Evolutionary conservation across 2,888 invertebrate species (phyloP).

Genomic region (Conus canariensis): DNA sequence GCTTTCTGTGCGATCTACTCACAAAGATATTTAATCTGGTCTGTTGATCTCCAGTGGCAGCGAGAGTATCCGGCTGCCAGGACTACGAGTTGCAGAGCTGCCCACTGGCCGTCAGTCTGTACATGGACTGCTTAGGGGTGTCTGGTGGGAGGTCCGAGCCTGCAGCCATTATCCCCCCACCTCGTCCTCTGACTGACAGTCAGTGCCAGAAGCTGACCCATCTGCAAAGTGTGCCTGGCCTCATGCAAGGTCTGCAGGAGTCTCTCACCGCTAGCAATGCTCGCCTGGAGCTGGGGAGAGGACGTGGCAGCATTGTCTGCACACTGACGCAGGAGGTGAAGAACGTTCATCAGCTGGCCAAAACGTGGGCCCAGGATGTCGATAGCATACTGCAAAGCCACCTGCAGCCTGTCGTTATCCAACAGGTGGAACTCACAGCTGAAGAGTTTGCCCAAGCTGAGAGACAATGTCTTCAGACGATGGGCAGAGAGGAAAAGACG

Average conservation of each 20-base stretch:
- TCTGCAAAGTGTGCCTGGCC: not conserved
- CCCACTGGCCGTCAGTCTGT: conserved; percentile 15
- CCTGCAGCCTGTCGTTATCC: not conserved
- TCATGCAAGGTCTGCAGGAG: not conserved
- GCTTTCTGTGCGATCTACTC: no score
- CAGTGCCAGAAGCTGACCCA: not conserved
- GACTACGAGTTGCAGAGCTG: not conserved
- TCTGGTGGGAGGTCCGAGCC: conserved; percentile 20
- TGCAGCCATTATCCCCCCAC: not conserved
- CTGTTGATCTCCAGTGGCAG: not conserved
- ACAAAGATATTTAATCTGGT: not conserved
- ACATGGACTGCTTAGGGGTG: conserved; percentile 35
- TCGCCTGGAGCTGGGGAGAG: not conserved
- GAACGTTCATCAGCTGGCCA: conserved; percentile 1
- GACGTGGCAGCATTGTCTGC: not conserved
- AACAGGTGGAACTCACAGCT: conserved; percentile 2
- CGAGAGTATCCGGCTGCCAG: not conserved
- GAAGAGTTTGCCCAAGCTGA: conserved; percentile 33
- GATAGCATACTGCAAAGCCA: not conserved
- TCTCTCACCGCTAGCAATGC: conserved; percentile 5
- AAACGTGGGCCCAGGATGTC: conserved; percentile 3
- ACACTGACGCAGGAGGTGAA: conserved; percentile 15
- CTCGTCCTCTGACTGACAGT: not conserved
- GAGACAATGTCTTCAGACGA: not conserved
- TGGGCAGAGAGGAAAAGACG: not conserved